phyloP scores from a whole-genome alignment of 2,113 vertebrate species.

The Psephotus haematonotus region DNA sequence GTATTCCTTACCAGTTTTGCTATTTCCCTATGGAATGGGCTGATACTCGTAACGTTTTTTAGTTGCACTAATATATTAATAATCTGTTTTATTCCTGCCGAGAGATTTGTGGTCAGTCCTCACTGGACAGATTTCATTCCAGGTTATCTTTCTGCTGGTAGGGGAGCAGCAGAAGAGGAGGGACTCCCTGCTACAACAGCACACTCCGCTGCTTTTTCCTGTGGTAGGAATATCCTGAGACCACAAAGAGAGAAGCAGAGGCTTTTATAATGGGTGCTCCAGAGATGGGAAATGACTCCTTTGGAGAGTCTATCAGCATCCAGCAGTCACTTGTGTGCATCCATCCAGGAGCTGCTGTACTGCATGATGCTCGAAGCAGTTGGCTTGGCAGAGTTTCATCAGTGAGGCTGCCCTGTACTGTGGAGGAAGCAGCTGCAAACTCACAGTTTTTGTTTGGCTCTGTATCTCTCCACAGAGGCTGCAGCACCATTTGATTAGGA shows the following conservation, averaged over 20 bases:
- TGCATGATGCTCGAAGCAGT: not conserved
- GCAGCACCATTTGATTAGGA: constrained; percentile 33
- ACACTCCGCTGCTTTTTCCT: not conserved
- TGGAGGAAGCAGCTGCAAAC: constrained; percentile 55
- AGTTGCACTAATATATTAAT: not conserved
- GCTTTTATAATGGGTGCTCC: not conserved
- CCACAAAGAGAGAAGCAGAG: not conserved
- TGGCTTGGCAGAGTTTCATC: constrained; percentile 40
- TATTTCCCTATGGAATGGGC: not conserved
- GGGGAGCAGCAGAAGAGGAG: not conserved
- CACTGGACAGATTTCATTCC: not conserved
- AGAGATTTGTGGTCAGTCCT: not conserved
- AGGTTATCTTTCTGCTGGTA: not conserved
- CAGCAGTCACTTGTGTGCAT: not conserved
- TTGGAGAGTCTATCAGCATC: not conserved
- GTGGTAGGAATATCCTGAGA: not conserved
- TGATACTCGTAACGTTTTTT: not conserved
- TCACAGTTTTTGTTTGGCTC: constrained; percentile 45
- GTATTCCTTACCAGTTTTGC: not conserved
- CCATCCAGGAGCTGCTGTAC: constrained; percentile 4
- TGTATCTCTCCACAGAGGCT: constrained; percentile 13
- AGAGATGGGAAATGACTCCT: not conserved
- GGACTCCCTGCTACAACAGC: not conserved
- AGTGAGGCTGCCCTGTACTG: constrained; percentile 39
- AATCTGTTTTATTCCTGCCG: not conserved